Base-by-base conservation (phyloP, 2,113 vertebrate species). In the Bubo bubo region DNA sequence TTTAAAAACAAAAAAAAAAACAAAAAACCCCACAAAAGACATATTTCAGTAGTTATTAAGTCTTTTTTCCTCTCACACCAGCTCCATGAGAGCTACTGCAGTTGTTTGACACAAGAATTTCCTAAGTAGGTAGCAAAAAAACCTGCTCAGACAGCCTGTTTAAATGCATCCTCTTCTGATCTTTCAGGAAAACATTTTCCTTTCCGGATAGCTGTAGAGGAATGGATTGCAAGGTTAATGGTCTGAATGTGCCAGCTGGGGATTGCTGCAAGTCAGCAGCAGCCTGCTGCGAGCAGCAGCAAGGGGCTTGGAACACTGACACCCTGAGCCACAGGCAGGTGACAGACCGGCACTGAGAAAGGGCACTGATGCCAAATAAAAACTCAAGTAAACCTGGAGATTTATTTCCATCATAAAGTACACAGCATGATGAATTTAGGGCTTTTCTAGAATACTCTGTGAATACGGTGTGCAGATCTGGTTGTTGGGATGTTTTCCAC, bases 241-340 rank as follows among this genome's bases (percentile, higher is more conserved):
- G 24, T 76, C 45, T 75, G 22, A 83, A 72, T 5, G 1, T 0
- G 0, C 34, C 2, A 3, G 26, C 9, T 72, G 39, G 74, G 60
- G 64, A 88, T 27, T 87, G 66, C 30, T 68, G 68, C 28, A 47
- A 80, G 45, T 27, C 68, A 87, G 47, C 1, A 6, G 67, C 50
- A 70, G 41, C n/a, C 41, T 50, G 47, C 52, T 75, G 73, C 3
- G 2, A 87, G 73, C 43, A 21, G 52, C 56, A 82, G 7, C 0
- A 0, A 90, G 60, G 14, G 17, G 32, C 49, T 64, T 39, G 52
- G 49, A 63, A n/a, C 2, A 4, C 27, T 27, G 30, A 20, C 60
- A 84, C 19, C 66, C 26, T 2, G 0, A 63, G 21, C 49, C 39
- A 64, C 1, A 1, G 39, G 34, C 5, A 4, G 60, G 74, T 49